Percentiles rank a stretch among this genome's conserved stretches.
These are phyloP conservation scores for Ephydatia muelleri DNA, from an alignment of 37 sponge, comb jelly and placozoan genomes.

Conservation along the genomic window DNA sequence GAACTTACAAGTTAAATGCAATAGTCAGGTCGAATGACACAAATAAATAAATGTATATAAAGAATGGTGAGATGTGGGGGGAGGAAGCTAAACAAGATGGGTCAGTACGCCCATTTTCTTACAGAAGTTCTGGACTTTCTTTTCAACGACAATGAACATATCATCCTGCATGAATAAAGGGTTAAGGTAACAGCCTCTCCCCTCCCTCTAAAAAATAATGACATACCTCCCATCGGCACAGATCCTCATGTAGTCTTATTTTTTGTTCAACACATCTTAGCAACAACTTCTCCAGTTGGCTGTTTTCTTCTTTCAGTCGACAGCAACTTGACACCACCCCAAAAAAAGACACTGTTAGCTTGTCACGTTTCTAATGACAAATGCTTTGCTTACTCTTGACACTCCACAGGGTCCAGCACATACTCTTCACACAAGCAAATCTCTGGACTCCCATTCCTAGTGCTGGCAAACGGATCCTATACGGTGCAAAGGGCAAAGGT, in stretches of 20 bases:
- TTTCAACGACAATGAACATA: conserved; percentile 11
- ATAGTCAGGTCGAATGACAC: no score
- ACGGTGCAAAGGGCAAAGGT: no score
- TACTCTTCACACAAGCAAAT: neutral
- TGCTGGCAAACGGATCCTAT: neutral
- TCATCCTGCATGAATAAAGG: conserved; percentile 7
- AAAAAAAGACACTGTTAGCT: no score
- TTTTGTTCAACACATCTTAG: conserved; percentile 55
- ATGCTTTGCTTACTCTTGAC: neutral
- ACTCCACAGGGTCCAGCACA: neutral
- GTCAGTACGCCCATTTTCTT: neutral
- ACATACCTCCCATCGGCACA: conserved; percentile 67
- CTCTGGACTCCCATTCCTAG: neutral
- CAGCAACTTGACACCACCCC: conserved; percentile 15
- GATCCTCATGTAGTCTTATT: conserved; percentile 42
- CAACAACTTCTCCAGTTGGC: neutral
- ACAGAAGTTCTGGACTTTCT: neutral
- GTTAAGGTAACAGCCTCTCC: neutral
- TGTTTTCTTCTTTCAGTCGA: neutral
- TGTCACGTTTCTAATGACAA: no score
- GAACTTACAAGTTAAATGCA: no score
- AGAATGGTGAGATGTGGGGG: neutral
- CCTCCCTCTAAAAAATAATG: no score
- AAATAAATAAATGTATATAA: neutral
- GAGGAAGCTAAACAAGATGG: neutral